Conservation (phyloP, 2,888 invertebrate species). For the Carpatolechia fugitivella region DNA sequence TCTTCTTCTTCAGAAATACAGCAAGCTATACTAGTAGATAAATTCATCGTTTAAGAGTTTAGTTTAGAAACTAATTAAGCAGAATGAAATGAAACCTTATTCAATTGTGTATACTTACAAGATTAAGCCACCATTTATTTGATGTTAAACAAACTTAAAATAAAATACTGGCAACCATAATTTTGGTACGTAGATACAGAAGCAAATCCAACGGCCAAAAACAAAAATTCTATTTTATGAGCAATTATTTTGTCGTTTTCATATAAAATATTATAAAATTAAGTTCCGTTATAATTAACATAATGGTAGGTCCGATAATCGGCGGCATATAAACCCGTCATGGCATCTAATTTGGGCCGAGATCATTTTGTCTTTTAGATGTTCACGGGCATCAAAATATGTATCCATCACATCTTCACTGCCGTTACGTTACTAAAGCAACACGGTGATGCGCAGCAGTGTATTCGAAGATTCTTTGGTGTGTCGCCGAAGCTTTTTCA, state of each 20-base stretch:
- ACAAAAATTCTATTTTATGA: constrained; percentile 1
- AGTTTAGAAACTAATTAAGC: no score
- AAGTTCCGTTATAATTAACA: constrained; percentile 13
- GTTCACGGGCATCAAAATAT: not conserved
- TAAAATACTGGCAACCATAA: constrained; percentile 2
- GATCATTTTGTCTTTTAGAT: constrained; percentile 45
- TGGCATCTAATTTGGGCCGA: constrained; percentile 66
- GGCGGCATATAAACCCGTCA: constrained; percentile 51
- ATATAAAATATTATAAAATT: constrained; percentile 4
- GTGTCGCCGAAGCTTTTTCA: not conserved
- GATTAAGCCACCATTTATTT: no score
- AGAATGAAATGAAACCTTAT: no score
- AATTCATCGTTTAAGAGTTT: no score
- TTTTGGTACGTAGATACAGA: not conserved
- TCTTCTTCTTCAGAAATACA: no score
- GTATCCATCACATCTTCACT: not conserved
- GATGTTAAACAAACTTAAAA: no score
- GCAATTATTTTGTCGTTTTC: constrained; percentile 12
- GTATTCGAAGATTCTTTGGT: not conserved
- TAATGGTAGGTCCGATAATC: constrained; percentile 11
- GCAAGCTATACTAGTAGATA: no score
- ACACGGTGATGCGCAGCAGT: not conserved
- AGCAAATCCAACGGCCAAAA: not conserved
- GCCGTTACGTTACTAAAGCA: not conserved
- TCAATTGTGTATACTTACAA: not conserved